phyloP scores from a whole-genome alignment of 2,113 vertebrate genomes.

The Urocitellus parryii region DNA sequence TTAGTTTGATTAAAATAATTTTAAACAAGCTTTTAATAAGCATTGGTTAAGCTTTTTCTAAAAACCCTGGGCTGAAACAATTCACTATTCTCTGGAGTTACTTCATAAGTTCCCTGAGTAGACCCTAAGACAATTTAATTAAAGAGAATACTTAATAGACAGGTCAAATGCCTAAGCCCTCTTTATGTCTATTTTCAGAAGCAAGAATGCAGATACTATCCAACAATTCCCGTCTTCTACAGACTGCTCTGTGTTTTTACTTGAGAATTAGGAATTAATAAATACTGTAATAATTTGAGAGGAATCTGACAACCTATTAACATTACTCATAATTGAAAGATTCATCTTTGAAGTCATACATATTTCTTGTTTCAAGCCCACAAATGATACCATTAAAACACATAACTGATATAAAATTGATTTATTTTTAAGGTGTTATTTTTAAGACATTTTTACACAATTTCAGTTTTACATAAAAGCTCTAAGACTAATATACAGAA shows the following conservation, averaged over 20 bases:
- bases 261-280: neutral
- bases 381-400: neutral
- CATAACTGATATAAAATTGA: neutral
- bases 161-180: neutral
- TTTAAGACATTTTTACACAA: neutral
- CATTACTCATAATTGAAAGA: neutral
- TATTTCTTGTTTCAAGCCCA: neutral
- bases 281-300: neutral
- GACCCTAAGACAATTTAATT: conserved; percentile 14
- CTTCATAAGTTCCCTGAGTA: neutral
- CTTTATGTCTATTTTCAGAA: neutral
- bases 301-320: neutral
- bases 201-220: neutral
- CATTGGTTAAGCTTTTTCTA: neutral
- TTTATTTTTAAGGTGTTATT: neutral
- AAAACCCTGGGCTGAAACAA: conserved; percentile 40
- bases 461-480: neutral
- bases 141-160: conserved; percentile 55
- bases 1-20: conserved; percentile 59
- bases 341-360: neutral
- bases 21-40: conserved; percentile 42
- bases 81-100: neutral
- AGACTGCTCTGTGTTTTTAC: neutral
- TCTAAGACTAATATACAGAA: neutral
- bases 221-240: neutral